phyloP scores from a whole-genome alignment of 2,797 vertebrate species.

The Dendrocincla fuliginosa region DNA sequence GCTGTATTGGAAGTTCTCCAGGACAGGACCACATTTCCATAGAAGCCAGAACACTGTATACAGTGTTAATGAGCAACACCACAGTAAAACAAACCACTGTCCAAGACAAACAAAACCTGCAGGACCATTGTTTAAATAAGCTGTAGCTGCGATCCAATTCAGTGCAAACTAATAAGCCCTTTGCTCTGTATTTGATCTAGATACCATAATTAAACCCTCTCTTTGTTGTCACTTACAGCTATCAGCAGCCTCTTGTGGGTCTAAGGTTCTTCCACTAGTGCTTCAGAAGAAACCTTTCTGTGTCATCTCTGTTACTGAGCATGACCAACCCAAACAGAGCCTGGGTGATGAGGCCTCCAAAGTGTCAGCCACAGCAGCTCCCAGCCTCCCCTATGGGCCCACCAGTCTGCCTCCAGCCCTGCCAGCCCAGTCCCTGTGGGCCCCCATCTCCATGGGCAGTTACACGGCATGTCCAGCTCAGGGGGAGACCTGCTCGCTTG shows the following conservation, averaged over 20 bases:
- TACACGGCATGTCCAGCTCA: not conserved
- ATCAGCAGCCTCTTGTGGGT: not conserved
- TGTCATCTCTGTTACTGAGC: not conserved
- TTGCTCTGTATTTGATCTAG: not conserved
- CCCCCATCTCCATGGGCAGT: not conserved
- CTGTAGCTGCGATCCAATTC: not conserved
- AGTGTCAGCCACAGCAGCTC: not conserved
- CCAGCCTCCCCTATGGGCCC: not conserved
- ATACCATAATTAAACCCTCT: not conserved
- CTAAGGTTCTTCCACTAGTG: not conserved
- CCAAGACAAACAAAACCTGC: conserved; percentile 8
- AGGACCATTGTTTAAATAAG: conserved; percentile 16
- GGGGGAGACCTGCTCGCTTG: not conserved
- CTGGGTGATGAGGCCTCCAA: not conserved
- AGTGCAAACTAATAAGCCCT: not conserved
- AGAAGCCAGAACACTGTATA: not conserved
- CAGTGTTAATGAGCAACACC: not conserved
- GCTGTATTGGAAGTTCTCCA: not conserved
- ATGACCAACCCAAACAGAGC: not conserved
- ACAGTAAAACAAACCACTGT: not conserved
- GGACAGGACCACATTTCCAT: not conserved
- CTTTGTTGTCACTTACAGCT: not conserved
- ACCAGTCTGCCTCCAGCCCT: not conserved
- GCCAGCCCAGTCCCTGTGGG: not conserved
- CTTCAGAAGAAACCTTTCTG: not conserved